phyloP scores from a whole-genome alignment of 2,888 invertebrate species.

The Smittia sp. region DNA sequence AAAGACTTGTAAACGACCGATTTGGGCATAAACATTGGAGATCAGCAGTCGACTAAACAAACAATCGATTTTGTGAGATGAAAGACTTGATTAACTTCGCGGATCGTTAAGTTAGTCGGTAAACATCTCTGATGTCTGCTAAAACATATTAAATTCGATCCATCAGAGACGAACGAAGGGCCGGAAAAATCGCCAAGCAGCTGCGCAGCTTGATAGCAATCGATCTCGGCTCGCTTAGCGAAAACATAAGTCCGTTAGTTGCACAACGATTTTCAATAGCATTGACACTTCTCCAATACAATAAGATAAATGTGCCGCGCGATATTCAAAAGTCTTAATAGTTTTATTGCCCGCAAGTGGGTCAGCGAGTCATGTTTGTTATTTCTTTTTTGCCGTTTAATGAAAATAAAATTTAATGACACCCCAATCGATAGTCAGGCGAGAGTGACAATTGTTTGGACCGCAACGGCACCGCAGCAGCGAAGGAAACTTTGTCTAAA shows the following conservation, averaged over 20 bases:
- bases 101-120: too few relatives aligned
- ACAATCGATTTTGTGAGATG: too few relatives aligned
- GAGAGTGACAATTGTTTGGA: neutral
- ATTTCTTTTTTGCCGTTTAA: neutral
- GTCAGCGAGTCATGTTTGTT: constrained; percentile 15
- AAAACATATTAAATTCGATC: too few relatives aligned
- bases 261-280: neutral
- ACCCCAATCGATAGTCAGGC: neutral
- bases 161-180: neutral
- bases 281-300: constrained; percentile 14
- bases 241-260: neutral
- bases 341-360: neutral
- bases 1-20: too few relatives aligned
- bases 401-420: neutral
- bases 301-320: neutral
- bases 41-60: too few relatives aligned
- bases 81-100: too few relatives aligned
- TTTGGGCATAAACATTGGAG: too few relatives aligned
- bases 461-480: too few relatives aligned
- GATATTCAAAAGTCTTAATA: constrained; percentile 6
- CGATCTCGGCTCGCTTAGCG: neutral
- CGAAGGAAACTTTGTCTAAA: too few relatives aligned
- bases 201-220: neutral
- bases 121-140: too few relatives aligned
- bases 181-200: neutral